Conservation (phyloP, 2,888 invertebrate species). For the Polyommatus iphigenia region DNA sequence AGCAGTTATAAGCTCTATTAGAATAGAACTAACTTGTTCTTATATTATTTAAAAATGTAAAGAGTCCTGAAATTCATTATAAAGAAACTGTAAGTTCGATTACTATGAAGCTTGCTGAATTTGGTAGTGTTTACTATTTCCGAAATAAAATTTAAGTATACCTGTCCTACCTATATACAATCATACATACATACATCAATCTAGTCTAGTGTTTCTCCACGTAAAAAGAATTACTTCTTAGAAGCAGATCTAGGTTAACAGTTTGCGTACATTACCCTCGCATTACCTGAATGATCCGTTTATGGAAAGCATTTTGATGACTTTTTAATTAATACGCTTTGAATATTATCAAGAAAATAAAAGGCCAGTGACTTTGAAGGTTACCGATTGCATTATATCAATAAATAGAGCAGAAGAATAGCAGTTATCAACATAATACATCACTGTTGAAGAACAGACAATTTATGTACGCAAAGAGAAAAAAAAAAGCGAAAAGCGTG, state of each 20-base stretch:
- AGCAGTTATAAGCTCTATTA: background rate
- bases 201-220: constrained; percentile 1
- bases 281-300: constrained; percentile 24
- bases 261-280: constrained; percentile 27
- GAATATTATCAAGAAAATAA: background rate
- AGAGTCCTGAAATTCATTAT: background rate
- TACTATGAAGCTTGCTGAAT: background rate
- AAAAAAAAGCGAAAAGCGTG: background rate
- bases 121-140: background rate
- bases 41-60: no score
- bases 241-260: constrained; percentile 34
- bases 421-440: background rate
- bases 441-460: background rate
- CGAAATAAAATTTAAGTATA: no score
- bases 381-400: background rate
- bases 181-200: no score
- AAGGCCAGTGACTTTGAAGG: background rate
- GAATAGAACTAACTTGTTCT: background rate
- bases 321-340: background rate
- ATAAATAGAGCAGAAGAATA: background rate
- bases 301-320: constrained; percentile 17
- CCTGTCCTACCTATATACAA: no score
- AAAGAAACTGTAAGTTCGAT: background rate
- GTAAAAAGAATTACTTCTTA: constrained; percentile 39
- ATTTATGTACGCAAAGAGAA: background rate